These are phyloP conservation scores for Artibeus jamaicensis DNA, from an alignment of 2,797 vertebrate genomes.

Conservation along the genomic window DNA sequence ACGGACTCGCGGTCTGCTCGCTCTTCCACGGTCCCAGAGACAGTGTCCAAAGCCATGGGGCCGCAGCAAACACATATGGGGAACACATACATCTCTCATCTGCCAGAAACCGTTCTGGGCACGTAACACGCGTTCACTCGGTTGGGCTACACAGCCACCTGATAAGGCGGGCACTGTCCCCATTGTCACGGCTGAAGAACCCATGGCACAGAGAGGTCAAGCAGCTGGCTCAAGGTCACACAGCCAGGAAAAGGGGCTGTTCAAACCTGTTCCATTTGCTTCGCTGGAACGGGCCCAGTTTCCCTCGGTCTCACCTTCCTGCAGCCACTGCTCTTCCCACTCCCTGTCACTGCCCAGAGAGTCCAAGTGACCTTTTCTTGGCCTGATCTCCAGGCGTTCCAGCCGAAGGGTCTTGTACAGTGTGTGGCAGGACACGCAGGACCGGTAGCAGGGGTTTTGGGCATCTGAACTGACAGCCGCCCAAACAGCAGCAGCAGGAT, in stretches of 20 bases:
- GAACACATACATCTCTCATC: neutral
- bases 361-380: neutral
- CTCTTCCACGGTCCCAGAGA: neutral
- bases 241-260: neutral
- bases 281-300: no score
- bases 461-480: no score
- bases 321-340: neutral
- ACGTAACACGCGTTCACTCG: neutral
- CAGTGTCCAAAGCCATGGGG: neutral
- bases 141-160: neutral
- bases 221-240: neutral
- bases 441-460: neutral
- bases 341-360: neutral
- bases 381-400: neutral
- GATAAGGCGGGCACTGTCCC: neutral
- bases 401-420: neutral
- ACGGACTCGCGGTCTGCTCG: neutral
- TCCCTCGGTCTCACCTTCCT: neutral
- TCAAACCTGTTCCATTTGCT: neutral
- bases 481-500: no score
- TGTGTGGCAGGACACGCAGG: neutral
- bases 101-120: neutral
- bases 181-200: neutral
- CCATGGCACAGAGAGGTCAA: neutral
- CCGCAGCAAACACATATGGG: no score